Percentiles rank a stretch among this genome's conserved stretches.
These are phyloP conservation scores for Pteronotus mesoamericanus DNA, from an alignment of 2,797 vertebrate species.

Conservation along the genomic window DNA sequence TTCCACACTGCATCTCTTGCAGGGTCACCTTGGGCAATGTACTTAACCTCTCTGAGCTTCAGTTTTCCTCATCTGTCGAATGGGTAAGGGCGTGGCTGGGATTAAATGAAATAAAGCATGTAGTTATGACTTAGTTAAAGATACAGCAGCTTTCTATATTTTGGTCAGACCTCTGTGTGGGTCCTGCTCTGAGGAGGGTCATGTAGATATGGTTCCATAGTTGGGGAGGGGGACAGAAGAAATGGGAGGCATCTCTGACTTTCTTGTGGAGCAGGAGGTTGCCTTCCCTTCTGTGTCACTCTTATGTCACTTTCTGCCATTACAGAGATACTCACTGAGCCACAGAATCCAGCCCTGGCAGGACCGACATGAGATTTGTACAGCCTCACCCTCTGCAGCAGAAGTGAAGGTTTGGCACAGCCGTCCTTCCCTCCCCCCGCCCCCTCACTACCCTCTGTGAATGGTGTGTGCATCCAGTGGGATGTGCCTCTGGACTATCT, in stretches of 20 bases:
- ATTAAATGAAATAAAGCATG: background rate
- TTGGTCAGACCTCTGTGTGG: background rate
- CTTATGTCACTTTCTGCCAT: too few species aligned
- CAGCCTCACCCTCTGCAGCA: background rate
- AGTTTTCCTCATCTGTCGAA: background rate
- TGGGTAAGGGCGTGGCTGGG: background rate
- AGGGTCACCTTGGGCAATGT: background rate
- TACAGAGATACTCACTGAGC: background rate
- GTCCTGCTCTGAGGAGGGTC: background rate
- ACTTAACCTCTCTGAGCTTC: background rate
- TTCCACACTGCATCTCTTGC: background rate
- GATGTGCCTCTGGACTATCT: too few species aligned
- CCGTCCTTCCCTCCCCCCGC: background rate
- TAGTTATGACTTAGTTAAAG: background rate
- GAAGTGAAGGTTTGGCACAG: accelerated
- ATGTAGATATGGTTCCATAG: background rate
- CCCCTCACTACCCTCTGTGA: background rate
- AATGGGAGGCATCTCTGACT: background rate
- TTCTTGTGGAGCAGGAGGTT: background rate
- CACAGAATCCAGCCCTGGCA: background rate
- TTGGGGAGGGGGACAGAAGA: background rate
- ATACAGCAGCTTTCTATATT: background rate
- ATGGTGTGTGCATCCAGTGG: too few species aligned
- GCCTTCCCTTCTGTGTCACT: background rate
- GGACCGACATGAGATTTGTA: background rate